Percentiles rank a stretch among this genome's conserved stretches.
Evolutionary conservation across 2,888 invertebrate genomes (phyloP).

Genomic region (Aleiodes leptofemur): DNA sequence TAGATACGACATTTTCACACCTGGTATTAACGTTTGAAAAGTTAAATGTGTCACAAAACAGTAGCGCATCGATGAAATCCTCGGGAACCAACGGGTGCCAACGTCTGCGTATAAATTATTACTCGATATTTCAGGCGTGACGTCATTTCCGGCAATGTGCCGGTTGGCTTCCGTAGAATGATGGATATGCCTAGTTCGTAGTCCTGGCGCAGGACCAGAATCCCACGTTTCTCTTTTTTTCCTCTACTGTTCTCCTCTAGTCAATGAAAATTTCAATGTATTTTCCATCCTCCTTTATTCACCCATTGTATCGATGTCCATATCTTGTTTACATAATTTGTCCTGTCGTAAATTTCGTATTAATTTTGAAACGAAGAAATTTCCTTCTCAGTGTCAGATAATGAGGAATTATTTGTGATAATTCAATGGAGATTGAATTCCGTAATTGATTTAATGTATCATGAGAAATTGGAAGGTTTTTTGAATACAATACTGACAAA

Average conservation of each 20-base stretch:
- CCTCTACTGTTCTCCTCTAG: conserved; percentile 21
- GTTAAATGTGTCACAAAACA: conserved; percentile 19
- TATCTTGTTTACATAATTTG: conserved; percentile 8
- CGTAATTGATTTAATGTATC: no score
- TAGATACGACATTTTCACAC: not conserved
- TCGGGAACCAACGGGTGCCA: conserved; percentile 58
- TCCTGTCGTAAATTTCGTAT: not conserved
- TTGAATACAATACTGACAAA: no score
- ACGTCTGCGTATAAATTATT: conserved; percentile 74
- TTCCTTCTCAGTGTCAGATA: no score
- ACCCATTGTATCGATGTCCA: conserved; percentile 9
- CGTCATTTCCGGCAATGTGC: conserved; percentile 74
- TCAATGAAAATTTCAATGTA: not conserved
- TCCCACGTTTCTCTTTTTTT: conserved; percentile 44
- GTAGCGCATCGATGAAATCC: conserved; percentile 27
- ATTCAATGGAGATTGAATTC: no score
- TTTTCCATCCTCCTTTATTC: not conserved
- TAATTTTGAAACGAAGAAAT: not conserved
- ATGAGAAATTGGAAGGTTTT: no score
- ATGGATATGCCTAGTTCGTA: conserved; percentile 63
- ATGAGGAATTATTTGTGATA: no score
- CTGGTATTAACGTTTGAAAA: not conserved
- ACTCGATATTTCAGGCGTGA: conserved; percentile 73
- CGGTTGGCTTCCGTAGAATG: conserved; percentile 72
- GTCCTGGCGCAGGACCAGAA: conserved; percentile 52